Evolutionary conservation across 1,140 invertebrate genomes (phyloP).

Genomic region (Acromyrmex heyeri): DNA sequence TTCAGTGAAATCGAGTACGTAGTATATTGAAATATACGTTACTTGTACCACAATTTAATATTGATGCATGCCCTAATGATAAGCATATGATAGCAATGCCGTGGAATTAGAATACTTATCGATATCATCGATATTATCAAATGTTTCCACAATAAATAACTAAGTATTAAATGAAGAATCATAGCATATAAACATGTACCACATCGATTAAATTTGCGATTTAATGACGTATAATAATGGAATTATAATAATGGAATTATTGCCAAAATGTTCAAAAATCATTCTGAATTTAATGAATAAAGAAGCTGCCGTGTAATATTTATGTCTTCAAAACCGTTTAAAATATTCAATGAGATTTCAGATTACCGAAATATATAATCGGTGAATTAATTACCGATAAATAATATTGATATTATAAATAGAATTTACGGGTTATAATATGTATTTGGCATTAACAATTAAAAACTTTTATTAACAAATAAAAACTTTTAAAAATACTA

Average conservation of each 20-base stretch:
- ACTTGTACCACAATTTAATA: slow-evolving; percentile 47
- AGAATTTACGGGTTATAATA: neutral
- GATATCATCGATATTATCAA: slow-evolving; percentile 7
- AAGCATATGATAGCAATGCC: slow-evolving; percentile 25
- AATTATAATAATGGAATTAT: slow-evolving; percentile 31
- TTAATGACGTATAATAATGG: slow-evolving; percentile 11
- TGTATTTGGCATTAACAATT: neutral
- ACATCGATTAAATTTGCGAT: slow-evolving; percentile 19
- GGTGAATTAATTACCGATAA: slow-evolving; percentile 20
- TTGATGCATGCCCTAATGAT: slow-evolving; percentile 46
- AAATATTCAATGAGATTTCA: slow-evolving; percentile 10
- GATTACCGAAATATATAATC: slow-evolving; percentile 10
- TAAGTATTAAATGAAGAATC: slow-evolving; percentile 27
- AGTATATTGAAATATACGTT: slow-evolving; percentile 30
- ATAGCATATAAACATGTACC: neutral
- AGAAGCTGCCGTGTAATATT: neutral
- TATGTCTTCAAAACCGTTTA: slow-evolving; percentile 13
- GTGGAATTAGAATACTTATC: slow-evolving; percentile 12
- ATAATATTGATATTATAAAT: neutral
- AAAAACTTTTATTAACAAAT: neutral
- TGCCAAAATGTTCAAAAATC: slow-evolving; percentile 1
- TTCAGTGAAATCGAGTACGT: slow-evolving; percentile 25
- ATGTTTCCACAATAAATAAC: slow-evolving; percentile 12
- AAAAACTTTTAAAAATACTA: neutral
- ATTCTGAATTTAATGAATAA: slow-evolving; percentile 32